Evolutionary conservation across 1,140 invertebrate species (phyloP).

Genomic region (Drosophila gunungcola): DNA sequence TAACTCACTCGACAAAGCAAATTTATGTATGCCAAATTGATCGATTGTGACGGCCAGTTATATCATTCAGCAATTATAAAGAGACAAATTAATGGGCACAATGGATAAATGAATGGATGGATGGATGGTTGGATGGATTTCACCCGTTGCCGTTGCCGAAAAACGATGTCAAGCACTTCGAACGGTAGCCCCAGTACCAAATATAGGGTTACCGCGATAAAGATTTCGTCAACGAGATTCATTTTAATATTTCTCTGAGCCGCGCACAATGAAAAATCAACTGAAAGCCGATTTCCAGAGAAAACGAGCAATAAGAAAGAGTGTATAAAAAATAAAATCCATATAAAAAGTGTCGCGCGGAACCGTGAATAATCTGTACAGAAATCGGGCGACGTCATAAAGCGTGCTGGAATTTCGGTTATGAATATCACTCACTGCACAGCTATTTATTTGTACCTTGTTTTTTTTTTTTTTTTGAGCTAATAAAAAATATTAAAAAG

Average conservation of each 20-base stretch:
- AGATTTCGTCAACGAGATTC: slow-evolving; percentile 66
- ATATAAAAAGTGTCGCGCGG: slow-evolving; percentile 29
- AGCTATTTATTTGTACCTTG: slow-evolving; percentile 22
- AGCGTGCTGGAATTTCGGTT: slow-evolving; percentile 78
- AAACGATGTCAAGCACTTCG: slow-evolving; percentile 75
- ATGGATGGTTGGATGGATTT: slow-evolving; percentile 24
- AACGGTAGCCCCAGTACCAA: slow-evolving; percentile 52
- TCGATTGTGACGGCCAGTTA: slow-evolving; percentile 69
- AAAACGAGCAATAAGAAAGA: slow-evolving; percentile 59
- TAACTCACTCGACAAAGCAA: slow-evolving; percentile 54
- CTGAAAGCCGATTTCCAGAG: slow-evolving; percentile 78
- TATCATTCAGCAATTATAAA: slow-evolving; percentile 72
- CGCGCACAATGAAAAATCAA: slow-evolving; percentile 69
- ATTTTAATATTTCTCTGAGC: slow-evolving; percentile 73
- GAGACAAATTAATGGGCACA: slow-evolving; percentile 66
- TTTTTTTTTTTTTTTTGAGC: slow-evolving; percentile 64
- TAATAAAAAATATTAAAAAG: slow-evolving; percentile 72
- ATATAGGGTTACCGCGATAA: slow-evolving; percentile 54
- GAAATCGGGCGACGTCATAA: slow-evolving; percentile 70
- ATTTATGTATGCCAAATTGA: slow-evolving; percentile 69
- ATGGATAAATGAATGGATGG: background rate
- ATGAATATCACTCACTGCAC: slow-evolving; percentile 57
- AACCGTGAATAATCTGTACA: slow-evolving; percentile 50
- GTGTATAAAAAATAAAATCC: slow-evolving; percentile 19
- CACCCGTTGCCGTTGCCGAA: slow-evolving; percentile 26